phyloP scores from a whole-genome alignment of 2,113 vertebrate species.

The Sinocyclocheilus maitianheensis region DNA sequence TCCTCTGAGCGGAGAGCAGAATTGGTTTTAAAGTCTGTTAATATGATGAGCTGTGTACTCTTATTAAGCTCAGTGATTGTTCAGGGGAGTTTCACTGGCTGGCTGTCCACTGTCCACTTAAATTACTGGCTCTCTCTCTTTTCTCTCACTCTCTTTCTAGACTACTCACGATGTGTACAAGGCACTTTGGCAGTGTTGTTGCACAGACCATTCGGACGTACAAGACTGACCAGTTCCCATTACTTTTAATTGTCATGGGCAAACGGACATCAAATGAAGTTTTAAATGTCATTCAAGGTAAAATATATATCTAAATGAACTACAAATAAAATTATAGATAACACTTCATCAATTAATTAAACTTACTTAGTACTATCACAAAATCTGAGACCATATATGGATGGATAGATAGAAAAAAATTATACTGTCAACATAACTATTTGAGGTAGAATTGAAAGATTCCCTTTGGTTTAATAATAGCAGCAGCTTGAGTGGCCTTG shows the following conservation, averaged over 20 bases:
- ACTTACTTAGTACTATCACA: too few species aligned
- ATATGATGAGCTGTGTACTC: slow-evolving; percentile 67
- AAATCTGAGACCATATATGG: background rate
- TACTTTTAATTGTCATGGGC: slow-evolving; percentile 98
- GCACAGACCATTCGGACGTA: slow-evolving; percentile 96
- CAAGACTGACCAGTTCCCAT: slow-evolving; percentile 98
- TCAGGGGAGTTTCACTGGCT: slow-evolving; percentile 31
- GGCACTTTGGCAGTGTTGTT: slow-evolving; percentile 96
- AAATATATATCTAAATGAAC: background rate
- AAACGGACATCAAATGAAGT: slow-evolving; percentile 99
- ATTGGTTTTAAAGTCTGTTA: slow-evolving; percentile 75
- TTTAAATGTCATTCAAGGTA: slow-evolving; percentile 99
- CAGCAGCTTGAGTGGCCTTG: too few species aligned
- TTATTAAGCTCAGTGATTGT: slow-evolving; percentile 55
- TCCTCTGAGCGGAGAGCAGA: slow-evolving; percentile 69
- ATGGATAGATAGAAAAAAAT: background rate
- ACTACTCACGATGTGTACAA: slow-evolving; percentile 96
- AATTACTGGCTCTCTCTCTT: background rate
- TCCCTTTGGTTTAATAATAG: too few species aligned
- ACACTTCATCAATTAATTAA: too few species aligned
- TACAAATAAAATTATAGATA: background rate
- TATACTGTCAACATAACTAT: too few species aligned
- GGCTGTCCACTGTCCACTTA: slow-evolving; percentile 49
- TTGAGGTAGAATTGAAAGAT: background rate
- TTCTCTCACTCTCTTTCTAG: slow-evolving; percentile 67